A percentile compares a stretch with the other conserved stretches of the same genome.
phyloP scores from a whole-genome alignment of 2,113 vertebrate species.

The Mormyrus iriodes region DNA sequence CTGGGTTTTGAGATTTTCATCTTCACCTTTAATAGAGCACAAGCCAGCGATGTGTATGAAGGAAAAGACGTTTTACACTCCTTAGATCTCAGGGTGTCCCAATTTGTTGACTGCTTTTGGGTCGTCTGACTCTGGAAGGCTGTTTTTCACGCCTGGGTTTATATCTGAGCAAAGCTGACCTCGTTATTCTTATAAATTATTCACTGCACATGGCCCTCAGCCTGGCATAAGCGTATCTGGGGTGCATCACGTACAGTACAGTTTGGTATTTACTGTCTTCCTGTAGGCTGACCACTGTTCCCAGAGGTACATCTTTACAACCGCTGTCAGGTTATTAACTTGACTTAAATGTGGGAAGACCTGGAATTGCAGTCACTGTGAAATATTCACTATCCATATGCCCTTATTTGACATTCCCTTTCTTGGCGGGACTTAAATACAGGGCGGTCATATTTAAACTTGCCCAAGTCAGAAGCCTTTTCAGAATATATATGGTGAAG shows the following conservation, averaged over 20 bases:
- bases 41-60: not conserved
- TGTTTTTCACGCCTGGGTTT: not conserved
- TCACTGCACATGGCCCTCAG: not conserved
- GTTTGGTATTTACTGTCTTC: not conserved
- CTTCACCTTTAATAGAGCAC: not conserved
- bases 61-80: not conserved
- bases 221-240: not conserved
- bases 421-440: not conserved
- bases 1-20: not conserved
- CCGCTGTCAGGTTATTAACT: not conserved
- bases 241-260: not conserved
- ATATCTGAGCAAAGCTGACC: not conserved
- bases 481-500: not conserved
- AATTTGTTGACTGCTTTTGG: not conserved
- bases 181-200: not conserved
- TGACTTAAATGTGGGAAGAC: not conserved
- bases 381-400: not conserved
- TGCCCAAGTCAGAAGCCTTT: not conserved
- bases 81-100: not conserved
- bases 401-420: not conserved
- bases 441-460: conserved; percentile 3
- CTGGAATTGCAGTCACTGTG: not conserved
- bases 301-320: not conserved
- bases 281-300: not conserved
- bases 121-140: not conserved